Conservation (phyloP, 2,888 invertebrate genomes). For the Stenurella melanura region DNA sequence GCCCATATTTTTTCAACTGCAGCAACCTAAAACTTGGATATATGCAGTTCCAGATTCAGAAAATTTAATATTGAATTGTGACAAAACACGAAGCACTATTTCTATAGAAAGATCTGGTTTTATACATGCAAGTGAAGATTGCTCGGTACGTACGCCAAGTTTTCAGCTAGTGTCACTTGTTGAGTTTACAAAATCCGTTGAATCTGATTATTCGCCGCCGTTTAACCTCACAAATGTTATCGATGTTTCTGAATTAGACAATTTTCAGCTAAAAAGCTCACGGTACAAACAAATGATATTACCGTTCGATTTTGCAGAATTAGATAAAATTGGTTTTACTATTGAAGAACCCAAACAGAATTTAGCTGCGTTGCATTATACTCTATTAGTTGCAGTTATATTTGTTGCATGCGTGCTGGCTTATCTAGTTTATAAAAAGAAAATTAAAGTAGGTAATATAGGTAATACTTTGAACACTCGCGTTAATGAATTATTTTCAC, state of each 20-base stretch:
- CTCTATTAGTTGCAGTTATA: neutral
- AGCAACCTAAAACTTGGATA: conserved; percentile 34
- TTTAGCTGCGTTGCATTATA: conserved; percentile 14
- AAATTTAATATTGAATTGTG: conserved; percentile 17
- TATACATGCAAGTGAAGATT: conserved; percentile 25
- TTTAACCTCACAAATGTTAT: conserved; percentile 32
- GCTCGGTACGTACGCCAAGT: conserved; percentile 5
- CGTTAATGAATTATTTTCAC: neutral
- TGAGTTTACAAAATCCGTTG: conserved; percentile 31
- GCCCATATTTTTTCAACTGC: conserved; percentile 39
- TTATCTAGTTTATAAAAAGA: conserved; percentile 26
- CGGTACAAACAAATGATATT: conserved; percentile 21
- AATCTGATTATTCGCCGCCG: conserved; percentile 22
- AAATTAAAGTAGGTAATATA: neutral
- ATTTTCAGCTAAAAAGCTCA: neutral
- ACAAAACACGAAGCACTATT: neutral
- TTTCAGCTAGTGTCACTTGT: conserved; percentile 9
- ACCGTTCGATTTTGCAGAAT: conserved; percentile 33
- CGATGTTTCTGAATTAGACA: conserved; percentile 15
- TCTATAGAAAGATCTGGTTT: conserved; percentile 37
- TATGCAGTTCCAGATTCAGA: conserved; percentile 29
- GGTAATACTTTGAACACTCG: neutral
- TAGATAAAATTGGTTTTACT: conserved; percentile 20
- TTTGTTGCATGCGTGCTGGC: neutral
- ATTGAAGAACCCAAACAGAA: neutral